Conservation (phyloP, 2,888 invertebrate species). For the Nycteola revayana region DNA sequence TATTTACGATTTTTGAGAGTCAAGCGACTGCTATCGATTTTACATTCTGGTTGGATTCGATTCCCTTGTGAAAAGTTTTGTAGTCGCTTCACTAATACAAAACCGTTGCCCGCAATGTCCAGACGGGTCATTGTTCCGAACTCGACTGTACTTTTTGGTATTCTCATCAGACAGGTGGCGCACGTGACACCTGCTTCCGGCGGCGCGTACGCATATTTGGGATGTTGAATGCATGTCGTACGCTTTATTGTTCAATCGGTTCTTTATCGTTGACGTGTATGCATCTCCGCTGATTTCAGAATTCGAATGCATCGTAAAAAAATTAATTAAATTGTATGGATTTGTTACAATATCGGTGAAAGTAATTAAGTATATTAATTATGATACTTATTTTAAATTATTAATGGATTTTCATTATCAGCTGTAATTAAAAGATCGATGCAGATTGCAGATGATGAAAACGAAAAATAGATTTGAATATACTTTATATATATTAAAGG, state of each 20-base stretch:
- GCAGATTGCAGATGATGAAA: too few species aligned
- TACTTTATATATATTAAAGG: too few species aligned
- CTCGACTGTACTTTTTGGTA: slow-evolving; percentile 47
- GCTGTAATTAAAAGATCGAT: too few species aligned
- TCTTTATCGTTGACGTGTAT: slow-evolving; percentile 23
- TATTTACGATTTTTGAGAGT: too few species aligned
- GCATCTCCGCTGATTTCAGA: slow-evolving; percentile 5
- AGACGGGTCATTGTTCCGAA: slow-evolving; percentile 60
- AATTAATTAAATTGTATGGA: too few species aligned
- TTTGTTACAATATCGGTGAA: too few species aligned
- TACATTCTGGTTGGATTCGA: not conserved
- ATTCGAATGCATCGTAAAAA: too few species aligned
- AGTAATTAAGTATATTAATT: too few species aligned
- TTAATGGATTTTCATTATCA: too few species aligned
- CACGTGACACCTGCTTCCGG: slow-evolving; percentile 68
- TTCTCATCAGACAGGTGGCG: slow-evolving; percentile 62
- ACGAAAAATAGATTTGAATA: too few species aligned
- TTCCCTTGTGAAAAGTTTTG: not conserved
- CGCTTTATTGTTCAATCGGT: slow-evolving; percentile 38
- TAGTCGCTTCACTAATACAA: slow-evolving; percentile 4
- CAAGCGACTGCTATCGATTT: too few species aligned
- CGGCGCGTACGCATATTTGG: slow-evolving; percentile 47
- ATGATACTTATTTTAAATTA: too few species aligned
- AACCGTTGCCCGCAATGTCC: slow-evolving; percentile 13
- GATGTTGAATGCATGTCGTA: slow-evolving; percentile 34